These are phyloP conservation scores for Thalassophryne amazonica DNA, from an alignment of 2,797 vertebrate genomes.

Conservation along the genomic window DNA sequence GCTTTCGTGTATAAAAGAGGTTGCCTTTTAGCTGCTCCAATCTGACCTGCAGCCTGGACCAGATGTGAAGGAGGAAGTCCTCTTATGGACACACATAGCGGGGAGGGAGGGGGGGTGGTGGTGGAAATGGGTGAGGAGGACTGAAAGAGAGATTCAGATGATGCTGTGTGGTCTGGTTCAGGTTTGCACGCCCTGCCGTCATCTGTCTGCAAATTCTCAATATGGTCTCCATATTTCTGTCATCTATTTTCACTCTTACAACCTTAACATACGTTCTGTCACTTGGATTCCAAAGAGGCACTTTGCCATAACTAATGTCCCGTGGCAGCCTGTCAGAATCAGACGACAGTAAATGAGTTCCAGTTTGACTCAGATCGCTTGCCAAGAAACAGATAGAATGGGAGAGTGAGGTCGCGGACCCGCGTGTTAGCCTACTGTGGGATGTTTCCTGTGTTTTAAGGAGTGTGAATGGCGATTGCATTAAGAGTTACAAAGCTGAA, in stretches of 20 bases:
- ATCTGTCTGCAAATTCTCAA: conserved; percentile 32
- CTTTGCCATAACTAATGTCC: conserved; percentile 29
- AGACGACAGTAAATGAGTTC: conserved; percentile 43
- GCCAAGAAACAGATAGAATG: conserved; percentile 37
- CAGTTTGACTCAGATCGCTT: conserved; percentile 36
- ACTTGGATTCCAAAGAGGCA: conserved; percentile 34
- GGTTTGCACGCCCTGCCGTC: conserved; percentile 33
- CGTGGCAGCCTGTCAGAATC: conserved; percentile 29
- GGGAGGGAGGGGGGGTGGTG: not conserved
- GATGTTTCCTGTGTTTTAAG: conserved; percentile 37
- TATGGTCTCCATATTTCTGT: conserved; percentile 59
- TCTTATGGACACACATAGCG: not conserved
- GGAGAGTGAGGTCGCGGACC: conserved; percentile 28
- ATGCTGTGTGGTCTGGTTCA: conserved; percentile 45
- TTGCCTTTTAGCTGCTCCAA: not conserved
- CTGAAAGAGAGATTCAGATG: not conserved
- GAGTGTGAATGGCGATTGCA: conserved; percentile 31
- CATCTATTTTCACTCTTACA: conserved; percentile 48
- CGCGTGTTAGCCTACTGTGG: conserved; percentile 24
- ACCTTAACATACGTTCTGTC: conserved; percentile 52
- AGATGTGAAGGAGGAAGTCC: conserved; percentile 29
- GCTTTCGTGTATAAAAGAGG: conserved; percentile 4
- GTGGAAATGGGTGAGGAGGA: not conserved
- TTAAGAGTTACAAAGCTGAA: conserved; percentile 4
- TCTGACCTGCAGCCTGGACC: conserved; percentile 18